Evolutionary conservation across 2,797 vertebrate genomes (phyloP).

Genomic region (Loriculus beryllinus): DNA sequence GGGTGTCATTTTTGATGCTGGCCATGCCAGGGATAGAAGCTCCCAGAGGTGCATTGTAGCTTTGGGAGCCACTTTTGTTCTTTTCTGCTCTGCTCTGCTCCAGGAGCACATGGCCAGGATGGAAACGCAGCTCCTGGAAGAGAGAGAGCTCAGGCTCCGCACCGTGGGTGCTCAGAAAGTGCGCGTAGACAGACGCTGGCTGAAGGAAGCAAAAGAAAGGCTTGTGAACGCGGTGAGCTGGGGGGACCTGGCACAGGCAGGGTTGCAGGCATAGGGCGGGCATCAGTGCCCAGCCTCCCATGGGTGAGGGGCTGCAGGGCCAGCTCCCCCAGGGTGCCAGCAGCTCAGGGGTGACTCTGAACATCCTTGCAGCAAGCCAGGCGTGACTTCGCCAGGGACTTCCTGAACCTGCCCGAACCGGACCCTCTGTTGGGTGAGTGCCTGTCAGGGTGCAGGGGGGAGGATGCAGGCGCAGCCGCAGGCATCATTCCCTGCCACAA

Average conservation of each 20-base stretch:
- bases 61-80: neutral
- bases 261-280: neutral
- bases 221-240: too few relatives aligned
- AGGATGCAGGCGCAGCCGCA: rapidly evolving
- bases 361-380: neutral
- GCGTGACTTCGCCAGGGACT: too few relatives aligned
- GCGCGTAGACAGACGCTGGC: too few relatives aligned
- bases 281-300: neutral
- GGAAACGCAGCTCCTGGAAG: too few relatives aligned
- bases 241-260: too few relatives aligned
- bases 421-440: neutral
- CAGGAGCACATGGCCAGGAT: too few relatives aligned
- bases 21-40: neutral
- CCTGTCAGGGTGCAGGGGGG: neutral
- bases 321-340: neutral
- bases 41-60: neutral
- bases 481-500: neutral
- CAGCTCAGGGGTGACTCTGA: neutral
- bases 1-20: neutral
- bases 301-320: neutral
- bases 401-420: too few relatives aligned
- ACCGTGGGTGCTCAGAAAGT: too few relatives aligned
- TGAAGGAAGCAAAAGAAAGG: too few relatives aligned
- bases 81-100: neutral
- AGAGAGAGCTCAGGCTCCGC: too few relatives aligned